Conservation (phyloP, 2,797 vertebrate genomes). For the Prunella strophiata region DNA sequence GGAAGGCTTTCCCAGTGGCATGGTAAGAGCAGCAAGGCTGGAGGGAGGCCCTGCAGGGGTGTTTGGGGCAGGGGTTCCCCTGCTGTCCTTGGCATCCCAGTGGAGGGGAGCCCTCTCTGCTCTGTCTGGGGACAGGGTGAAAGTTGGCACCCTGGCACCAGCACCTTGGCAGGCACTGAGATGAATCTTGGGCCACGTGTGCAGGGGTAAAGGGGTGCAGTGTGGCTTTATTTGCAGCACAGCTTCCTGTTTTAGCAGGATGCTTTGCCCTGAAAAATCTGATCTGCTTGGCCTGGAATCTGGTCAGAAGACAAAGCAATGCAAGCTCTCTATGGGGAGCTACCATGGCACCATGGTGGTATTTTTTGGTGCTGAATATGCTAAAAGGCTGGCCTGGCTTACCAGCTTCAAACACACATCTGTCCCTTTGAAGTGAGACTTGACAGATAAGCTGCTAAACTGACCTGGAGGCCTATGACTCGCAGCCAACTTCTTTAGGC, state of each 20-base stretch:
- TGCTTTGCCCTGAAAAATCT: background rate
- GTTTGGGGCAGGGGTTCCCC: background rate
- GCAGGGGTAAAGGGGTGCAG: background rate
- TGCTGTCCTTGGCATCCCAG: accelerated
- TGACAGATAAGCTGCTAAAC: background rate
- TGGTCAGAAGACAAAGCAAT: background rate
- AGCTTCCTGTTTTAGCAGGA: background rate
- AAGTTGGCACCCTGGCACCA: background rate
- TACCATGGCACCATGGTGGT: accelerated
- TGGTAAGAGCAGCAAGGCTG: background rate
- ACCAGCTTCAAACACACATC: background rate
- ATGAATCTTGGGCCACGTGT: accelerated
- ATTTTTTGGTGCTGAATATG: background rate
- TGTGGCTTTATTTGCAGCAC: background rate
- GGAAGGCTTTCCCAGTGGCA: background rate
- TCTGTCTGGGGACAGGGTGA: accelerated
- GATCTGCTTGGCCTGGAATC: background rate
- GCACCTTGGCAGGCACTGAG: background rate
- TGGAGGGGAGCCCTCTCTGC: background rate
- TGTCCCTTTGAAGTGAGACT: background rate
- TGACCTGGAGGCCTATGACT: background rate
- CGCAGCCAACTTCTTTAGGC: background rate
- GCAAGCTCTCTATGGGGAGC: background rate
- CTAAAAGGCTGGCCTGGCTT: background rate
- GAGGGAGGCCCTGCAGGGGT: background rate